Evolutionary conservation across 2,113 vertebrate species (phyloP).

Genomic region (Psephotus haematonotus): DNA sequence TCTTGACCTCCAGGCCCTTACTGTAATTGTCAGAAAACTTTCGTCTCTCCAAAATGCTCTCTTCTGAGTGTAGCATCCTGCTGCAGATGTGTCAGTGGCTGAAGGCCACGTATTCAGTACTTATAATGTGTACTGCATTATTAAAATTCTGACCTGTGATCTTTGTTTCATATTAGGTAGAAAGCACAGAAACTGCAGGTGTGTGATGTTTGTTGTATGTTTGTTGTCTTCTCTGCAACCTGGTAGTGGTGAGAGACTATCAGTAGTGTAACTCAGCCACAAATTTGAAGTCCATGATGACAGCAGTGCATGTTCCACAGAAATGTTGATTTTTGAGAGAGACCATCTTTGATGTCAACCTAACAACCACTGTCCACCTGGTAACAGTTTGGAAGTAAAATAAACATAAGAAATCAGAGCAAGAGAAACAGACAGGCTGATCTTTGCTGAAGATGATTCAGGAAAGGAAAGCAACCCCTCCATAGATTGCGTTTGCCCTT

Average conservation of each 20-base stretch:
- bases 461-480: constrained; percentile 37
- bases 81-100: background rate
- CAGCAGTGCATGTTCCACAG: background rate
- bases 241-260: background rate
- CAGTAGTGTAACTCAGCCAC: background rate
- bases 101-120: background rate
- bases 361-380: background rate
- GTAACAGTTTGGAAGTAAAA: constrained; percentile 13
- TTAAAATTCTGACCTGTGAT: background rate
- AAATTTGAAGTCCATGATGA: background rate
- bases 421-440: background rate
- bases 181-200: background rate
- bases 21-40: background rate
- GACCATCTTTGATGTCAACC: background rate
- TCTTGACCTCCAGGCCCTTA: background rate
- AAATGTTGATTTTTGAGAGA: background rate
- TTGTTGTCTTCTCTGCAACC: background rate
- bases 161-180: background rate
- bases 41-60: background rate
- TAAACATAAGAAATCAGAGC: constrained; percentile 5
- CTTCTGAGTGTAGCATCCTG: background rate
- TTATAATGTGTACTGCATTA: background rate
- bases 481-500: constrained; percentile 20
- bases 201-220: background rate
- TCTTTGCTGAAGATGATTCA: background rate